Evolutionary conservation across 2,113 vertebrate species (phyloP), one percentile per base, ranked within the genome.

Genomic region (Empidonax alnorum): DNA sequence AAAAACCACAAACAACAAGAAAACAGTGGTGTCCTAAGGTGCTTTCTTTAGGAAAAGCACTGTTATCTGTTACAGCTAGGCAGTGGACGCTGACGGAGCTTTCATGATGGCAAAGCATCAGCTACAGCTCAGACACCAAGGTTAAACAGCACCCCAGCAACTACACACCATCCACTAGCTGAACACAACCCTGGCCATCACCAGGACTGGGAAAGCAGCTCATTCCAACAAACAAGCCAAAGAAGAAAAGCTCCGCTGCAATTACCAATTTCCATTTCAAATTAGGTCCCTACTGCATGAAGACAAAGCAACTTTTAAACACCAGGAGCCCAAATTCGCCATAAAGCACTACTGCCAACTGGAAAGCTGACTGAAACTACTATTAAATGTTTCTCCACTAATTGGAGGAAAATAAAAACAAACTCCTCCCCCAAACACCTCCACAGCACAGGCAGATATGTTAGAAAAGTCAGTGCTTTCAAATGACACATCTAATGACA

Each of bases 51-150:
- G 65, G 4, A 50, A 72, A 85, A 82, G 72, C 8, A 41, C 33
- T 52, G 33, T 52, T 62, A 53, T 7, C 27, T 50, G 33, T 30
- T 50, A 5, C 85, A 69, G 49, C 41, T 39, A 22, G 31, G 39
- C 24, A 80, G 31, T 0, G 66, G 50, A 49, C 31, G 46, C 39
- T 63, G 30, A 5, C 0, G 2, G 5, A 58, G 44, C 74, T n/a
- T 67, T 75, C 53, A 52, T 22, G 28, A 56, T 1, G 10, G 35
- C 56, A 65, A 89, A 53, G 50, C 10, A 78, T 33, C 28, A 33
- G 14, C 68, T 24, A 37, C 14, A 65, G 44, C 37, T 61, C 7
- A 10, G 71, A 35, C 33, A 58, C 21, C 33, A 17, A 0, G 2
- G 46, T 44, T 78, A 59, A 84, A 72, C 1, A 69, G 55, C 31